A percentile compares a stretch with the other conserved stretches of the same genome.
phyloP scores from a whole-genome alignment of 35 echinoderm and acorn worm species.

The Lytechinus variegatus region DNA sequence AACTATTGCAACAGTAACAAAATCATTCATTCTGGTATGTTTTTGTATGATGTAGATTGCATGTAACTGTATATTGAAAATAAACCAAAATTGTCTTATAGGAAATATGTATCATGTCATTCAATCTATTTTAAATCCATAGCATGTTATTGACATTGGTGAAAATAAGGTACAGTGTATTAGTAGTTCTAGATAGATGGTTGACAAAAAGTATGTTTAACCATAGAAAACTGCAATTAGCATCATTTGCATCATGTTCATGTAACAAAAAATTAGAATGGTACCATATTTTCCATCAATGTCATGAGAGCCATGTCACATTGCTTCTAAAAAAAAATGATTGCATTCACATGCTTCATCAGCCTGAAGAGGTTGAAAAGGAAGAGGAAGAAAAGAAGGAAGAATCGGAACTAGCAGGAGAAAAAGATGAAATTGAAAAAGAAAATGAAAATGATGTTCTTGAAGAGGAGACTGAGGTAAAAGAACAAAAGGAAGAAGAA shows the following conservation, averaged over 20 bases:
- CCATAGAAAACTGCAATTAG: not conserved
- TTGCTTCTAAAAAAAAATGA: slow-evolving; percentile 15
- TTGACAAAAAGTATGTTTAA: not conserved
- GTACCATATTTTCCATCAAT: not conserved
- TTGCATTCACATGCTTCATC: slow-evolving; percentile 16
- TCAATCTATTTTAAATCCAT: not conserved
- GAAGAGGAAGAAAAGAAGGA: slow-evolving; percentile 8
- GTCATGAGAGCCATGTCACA: not conserved
- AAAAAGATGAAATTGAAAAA: slow-evolving; percentile 38
- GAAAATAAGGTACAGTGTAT: not conserved
- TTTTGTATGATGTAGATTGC: not conserved
- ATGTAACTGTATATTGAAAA: not conserved
- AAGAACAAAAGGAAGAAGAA: not conserved
- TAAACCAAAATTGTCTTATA: not conserved
- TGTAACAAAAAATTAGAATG: not conserved
- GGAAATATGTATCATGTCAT: not conserved
- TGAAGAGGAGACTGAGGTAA: too few relatives aligned
- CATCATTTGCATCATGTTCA: not conserved
- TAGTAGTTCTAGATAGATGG: not conserved
- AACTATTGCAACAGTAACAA: not conserved
- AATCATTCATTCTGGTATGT: not conserved
- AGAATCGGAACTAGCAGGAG: not conserved
- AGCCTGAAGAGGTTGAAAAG: slow-evolving; percentile 54
- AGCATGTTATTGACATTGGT: not conserved
- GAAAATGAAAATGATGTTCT: slow-evolving; percentile 30